Percentiles rank a stretch among this genome's conserved stretches.
phyloP scores from a whole-genome alignment of 1,140 invertebrate species.

The Micrasema minimum region DNA sequence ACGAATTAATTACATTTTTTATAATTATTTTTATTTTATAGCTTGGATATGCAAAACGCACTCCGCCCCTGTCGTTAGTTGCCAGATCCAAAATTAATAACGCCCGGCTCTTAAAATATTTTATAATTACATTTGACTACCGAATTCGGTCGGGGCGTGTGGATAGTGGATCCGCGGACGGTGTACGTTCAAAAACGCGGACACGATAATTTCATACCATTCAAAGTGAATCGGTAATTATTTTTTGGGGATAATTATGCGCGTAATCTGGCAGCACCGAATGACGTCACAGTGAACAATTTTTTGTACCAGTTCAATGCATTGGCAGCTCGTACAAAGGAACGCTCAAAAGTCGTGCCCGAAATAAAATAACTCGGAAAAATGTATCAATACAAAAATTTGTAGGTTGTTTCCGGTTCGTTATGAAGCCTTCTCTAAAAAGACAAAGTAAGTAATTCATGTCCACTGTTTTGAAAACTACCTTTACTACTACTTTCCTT shows the following conservation, averaged over 20 bases:
- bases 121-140: slow-evolving; percentile 41
- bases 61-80: slow-evolving; percentile 36
- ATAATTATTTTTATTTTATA: slow-evolving; percentile 20
- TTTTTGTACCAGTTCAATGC: too few species aligned
- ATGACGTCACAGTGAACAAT: slow-evolving; percentile 31
- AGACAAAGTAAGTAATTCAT: too few species aligned
- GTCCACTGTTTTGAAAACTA: too few species aligned
- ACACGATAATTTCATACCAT: slow-evolving; percentile 38
- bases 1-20: too few species aligned
- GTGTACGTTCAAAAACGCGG: slow-evolving; percentile 24
- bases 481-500: too few species aligned
- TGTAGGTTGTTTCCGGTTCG: too few species aligned
- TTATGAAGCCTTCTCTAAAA: too few species aligned
- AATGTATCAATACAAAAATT: too few species aligned
- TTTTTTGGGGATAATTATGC: slow-evolving; percentile 36
- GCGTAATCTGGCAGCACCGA: slow-evolving; percentile 35
- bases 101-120: slow-evolving; percentile 34
- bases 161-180: slow-evolving; percentile 16
- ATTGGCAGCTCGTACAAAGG: not conserved
- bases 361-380: too few species aligned
- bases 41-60: slow-evolving; percentile 2
- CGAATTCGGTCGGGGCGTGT: slow-evolving; percentile 33
- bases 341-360: not conserved
- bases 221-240: slow-evolving; percentile 43
- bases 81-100: slow-evolving; percentile 36